These are phyloP conservation scores for Vireo griseus DNA, from an alignment of 2,797 vertebrate species.

Conservation along the genomic window DNA sequence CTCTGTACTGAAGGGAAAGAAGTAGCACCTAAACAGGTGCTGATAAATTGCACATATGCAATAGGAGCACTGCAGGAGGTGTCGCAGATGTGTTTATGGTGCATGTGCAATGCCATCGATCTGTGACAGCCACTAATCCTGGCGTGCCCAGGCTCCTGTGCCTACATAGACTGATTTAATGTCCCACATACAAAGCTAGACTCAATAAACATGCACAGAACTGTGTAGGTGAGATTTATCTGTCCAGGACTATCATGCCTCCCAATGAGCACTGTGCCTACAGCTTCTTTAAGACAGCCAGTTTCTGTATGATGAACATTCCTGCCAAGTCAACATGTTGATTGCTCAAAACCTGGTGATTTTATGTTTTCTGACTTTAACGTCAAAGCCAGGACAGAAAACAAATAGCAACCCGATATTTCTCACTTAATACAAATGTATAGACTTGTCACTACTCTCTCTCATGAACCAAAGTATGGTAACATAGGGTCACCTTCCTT, in stretches of 20 bases:
- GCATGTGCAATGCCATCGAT: not conserved
- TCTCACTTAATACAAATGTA: not conserved
- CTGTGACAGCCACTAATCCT: not conserved
- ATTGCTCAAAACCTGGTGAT: not conserved
- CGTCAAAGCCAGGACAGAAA: not conserved
- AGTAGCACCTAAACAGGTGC: not conserved
- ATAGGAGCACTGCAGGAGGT: not conserved
- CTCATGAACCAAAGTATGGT: not conserved
- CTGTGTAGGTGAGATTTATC: not conserved
- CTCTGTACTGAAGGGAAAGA: not conserved
- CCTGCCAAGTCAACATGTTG: not conserved
- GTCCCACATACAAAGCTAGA: not conserved
- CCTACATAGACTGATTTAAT: not conserved
- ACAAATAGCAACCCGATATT: not conserved
- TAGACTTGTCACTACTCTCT: not conserved
- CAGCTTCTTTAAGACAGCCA: not conserved
- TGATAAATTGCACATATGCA: not conserved
- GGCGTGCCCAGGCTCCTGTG: not conserved
- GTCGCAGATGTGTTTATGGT: not conserved
- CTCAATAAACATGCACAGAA: not conserved
- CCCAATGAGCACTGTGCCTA: not conserved
- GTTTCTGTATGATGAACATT: not conserved
- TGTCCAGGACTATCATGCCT: not conserved
- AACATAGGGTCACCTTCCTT: not conserved
- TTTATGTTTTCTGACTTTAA: not conserved